Base-by-base conservation (phyloP, 2,797 vertebrate species). In the Pipistrellus pygmaeus region DNA sequence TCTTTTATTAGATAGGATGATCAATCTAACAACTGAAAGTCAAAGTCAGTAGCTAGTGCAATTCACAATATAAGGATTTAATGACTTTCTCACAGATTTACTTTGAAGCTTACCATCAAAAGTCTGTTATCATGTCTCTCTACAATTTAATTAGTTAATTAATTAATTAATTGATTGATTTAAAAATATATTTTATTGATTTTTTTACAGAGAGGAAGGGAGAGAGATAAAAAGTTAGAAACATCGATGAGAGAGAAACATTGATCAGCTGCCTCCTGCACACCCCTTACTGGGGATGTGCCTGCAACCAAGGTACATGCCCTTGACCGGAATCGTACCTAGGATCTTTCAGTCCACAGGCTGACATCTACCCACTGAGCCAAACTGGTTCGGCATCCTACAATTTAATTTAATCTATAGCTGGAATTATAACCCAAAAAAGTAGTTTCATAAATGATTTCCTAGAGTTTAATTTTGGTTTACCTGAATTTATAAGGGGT, bases 401-500 rank as follows among this genome's bases (percentile, higher is more conserved):
- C 4, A 78, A 48, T 81, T 75, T 48, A 84, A 69, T 35, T 62
- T 62, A 84, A 69, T 48, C 23, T 75, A 53, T 23, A 92, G 53
- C 23, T 71, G 60, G n/a, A 88, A 75, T 88, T 75, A 53, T 6
- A 15, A 66, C 30, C 44, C 46, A 77, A 94, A 55, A 27, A 76
- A 21, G 53, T 10, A 57, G 46, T 60, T 88, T 90, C n/a, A 44
- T 11, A 86, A 84, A 81, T 75, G 25, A 41, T 69, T 93, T 90
- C 64, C 62, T 91, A 35, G 83, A 87, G n/a, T 88, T 92, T 78
- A 62, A 72, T 35, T 95, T 93, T 55, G 64, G 57, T 64, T 91
- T 89, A 85, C 20, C 23, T 73, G 38, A 20, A 35, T 93, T 94
- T 93, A 82, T 20, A 84, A 68, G 1, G 9, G 1, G 30, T 88